A percentile compares a stretch with the other conserved stretches of the same genome.
Evolutionary conservation across 2,888 invertebrate species (phyloP).

Genomic region (Linnaemya tessellans): DNA sequence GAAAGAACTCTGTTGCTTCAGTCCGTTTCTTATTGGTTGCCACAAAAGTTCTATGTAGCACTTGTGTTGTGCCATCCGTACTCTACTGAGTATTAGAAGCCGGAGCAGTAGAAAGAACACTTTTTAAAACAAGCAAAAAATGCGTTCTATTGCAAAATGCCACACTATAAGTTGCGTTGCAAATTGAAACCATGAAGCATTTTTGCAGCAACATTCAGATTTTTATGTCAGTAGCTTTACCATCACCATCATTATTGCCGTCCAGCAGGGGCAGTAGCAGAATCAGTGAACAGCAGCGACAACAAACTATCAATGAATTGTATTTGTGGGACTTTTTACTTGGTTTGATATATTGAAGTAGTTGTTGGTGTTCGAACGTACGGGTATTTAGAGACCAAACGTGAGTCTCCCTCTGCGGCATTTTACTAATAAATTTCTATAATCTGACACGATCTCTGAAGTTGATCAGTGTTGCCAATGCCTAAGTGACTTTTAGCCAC

Average conservation of each 20-base stretch:
- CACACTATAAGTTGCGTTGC: slow-evolving; percentile 59
- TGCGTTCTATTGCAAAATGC: slow-evolving; percentile 53
- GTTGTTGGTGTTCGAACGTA: slow-evolving; percentile 48
- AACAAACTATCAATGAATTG: slow-evolving; percentile 66
- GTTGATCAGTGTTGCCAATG: slow-evolving; percentile 74
- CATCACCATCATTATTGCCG: slow-evolving; percentile 26
- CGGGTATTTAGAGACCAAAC: slow-evolving; percentile 55
- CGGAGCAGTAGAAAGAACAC: slow-evolving; percentile 16
- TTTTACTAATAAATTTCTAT: slow-evolving; percentile 76
- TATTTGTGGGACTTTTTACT: slow-evolving; percentile 42
- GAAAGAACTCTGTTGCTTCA: slow-evolving; percentile 20
- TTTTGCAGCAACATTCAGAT: slow-evolving; percentile 24
- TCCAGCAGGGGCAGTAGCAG: slow-evolving; percentile 1
- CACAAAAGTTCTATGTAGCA: slow-evolving; percentile 17
- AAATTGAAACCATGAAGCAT: slow-evolving; percentile 58
- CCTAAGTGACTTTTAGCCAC: slow-evolving; percentile 66
- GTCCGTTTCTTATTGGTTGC: slow-evolving; percentile 53
- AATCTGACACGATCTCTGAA: slow-evolving; percentile 76
- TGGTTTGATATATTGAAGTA: slow-evolving; percentile 19
- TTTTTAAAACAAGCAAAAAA: slow-evolving; percentile 32
- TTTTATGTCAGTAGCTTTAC: slow-evolving; percentile 43
- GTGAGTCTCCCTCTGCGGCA: slow-evolving; percentile 68
- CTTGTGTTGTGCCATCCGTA: slow-evolving; percentile 1
- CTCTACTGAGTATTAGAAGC: slow-evolving; percentile 10
- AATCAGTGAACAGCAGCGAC: slow-evolving; percentile 36